A percentile compares a stretch with the other conserved stretches of the same genome.
Conservation (phyloP, 2,113 vertebrate genomes). For the Ctenomys sociabilis region DNA sequence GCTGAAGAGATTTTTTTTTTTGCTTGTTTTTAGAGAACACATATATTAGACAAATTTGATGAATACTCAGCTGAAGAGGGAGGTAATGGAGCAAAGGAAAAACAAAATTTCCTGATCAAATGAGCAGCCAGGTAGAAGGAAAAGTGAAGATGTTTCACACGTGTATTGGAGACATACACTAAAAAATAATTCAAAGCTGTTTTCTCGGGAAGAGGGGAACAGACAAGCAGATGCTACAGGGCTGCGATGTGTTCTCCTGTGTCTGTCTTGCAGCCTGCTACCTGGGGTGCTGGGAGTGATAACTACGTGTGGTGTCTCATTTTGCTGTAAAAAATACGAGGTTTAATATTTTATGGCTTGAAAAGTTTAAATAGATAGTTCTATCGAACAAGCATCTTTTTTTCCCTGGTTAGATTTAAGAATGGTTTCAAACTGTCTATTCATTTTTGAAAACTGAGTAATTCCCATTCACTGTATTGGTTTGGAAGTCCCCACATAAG, state of each 20-base stretch:
- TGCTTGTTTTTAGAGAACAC: not conserved
- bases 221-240: fast-evolving
- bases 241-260: fast-evolving
- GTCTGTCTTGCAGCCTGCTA: not conserved
- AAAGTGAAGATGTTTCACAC: not conserved
- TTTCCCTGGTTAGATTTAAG: constrained; percentile 57
- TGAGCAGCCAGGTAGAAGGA: not conserved
- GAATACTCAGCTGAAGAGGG: not conserved
- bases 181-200: not conserved
- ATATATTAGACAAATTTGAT: not conserved
- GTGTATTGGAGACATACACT: not conserved
- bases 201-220: fast-evolving
- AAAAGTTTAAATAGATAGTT: constrained; percentile 15
- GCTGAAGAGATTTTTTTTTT: not conserved
- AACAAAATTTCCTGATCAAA: not conserved
- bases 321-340: not conserved
- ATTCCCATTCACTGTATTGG: constrained; percentile 74
- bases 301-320: not conserved
- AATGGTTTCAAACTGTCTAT: constrained; percentile 21
- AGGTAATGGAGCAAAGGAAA: not conserved
- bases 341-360: not conserved
- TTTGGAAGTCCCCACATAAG: constrained; percentile 76
- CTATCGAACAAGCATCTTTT: constrained; percentile 2
- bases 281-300: not conserved
- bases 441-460: constrained; percentile 76